A percentile compares a stretch with the other conserved stretches of the same genome.
These are phyloP conservation scores for Mimachlamys varia DNA, from an alignment of 2,888 invertebrate species.

Conservation along the genomic window DNA sequence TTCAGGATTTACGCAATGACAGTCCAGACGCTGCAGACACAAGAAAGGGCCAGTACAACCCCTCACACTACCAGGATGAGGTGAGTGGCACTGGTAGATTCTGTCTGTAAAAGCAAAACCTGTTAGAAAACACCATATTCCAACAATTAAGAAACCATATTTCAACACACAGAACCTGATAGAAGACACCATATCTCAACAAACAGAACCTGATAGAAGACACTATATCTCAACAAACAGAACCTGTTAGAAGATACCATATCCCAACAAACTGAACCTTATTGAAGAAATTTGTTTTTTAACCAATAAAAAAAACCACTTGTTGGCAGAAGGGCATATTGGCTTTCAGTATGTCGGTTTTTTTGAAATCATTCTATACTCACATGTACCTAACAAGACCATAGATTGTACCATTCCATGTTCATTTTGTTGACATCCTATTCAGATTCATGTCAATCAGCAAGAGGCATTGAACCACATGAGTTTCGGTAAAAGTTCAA, in stretches of 20 bases:
- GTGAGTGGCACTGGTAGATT: constrained; percentile 51
- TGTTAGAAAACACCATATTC: background rate
- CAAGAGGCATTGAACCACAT: too few relatives aligned
- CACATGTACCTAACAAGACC: too few relatives aligned
- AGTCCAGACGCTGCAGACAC: constrained; percentile 73
- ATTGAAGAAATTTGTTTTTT: too few relatives aligned
- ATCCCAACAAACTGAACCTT: background rate
- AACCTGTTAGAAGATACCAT: background rate
- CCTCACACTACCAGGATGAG: constrained; percentile 71
- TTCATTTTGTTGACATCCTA: too few relatives aligned
- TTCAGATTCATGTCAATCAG: too few relatives aligned
- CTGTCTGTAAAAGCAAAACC: background rate
- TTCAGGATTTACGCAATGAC: constrained; percentile 85
- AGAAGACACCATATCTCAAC: background rate
- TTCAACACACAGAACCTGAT: background rate
- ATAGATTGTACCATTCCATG: too few relatives aligned
- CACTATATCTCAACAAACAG: background rate
- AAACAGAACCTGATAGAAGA: background rate
- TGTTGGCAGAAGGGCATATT: too few relatives aligned
- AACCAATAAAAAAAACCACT: too few relatives aligned
- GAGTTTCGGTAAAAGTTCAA: too few relatives aligned
- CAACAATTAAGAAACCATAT: background rate
- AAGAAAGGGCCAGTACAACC: constrained; percentile 69
- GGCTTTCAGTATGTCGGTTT: too few relatives aligned
- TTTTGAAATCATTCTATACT: too few relatives aligned